Percentiles rank a stretch among this genome's conserved stretches.
These are phyloP conservation scores for Pyrochroa serraticornis DNA, from an alignment of 2,888 invertebrate genomes.

Conservation along the genomic window DNA sequence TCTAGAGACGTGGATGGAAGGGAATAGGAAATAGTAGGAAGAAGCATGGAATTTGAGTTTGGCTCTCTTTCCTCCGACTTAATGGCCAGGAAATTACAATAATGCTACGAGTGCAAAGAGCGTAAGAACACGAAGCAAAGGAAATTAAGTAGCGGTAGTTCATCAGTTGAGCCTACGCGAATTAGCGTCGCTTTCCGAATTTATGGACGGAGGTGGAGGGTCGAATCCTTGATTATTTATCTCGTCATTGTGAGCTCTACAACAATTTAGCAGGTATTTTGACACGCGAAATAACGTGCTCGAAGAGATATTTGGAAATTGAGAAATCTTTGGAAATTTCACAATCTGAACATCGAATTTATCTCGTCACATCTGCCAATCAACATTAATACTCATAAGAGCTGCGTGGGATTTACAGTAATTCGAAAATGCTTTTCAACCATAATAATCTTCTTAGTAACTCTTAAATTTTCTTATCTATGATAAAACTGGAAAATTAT, in stretches of 20 bases:
- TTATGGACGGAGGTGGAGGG: slow-evolving; percentile 4
- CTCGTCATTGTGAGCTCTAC: background rate
- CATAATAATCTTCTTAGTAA: too few relatives aligned
- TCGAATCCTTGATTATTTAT: slow-evolving; percentile 12
- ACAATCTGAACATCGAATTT: too few relatives aligned
- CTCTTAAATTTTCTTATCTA: too few relatives aligned
- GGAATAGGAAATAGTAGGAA: slow-evolving; percentile 35
- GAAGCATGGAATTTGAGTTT: slow-evolving; percentile 30
- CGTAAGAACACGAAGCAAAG: slow-evolving; percentile 42
- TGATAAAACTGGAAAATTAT: too few relatives aligned
- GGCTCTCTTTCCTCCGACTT: slow-evolving; percentile 38
- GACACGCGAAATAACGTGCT: too few relatives aligned
- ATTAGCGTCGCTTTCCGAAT: slow-evolving; percentile 14
- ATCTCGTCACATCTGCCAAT: too few relatives aligned
- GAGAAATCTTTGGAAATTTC: too few relatives aligned
- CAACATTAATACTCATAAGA: too few relatives aligned
- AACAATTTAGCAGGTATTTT: too few relatives aligned
- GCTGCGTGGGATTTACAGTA: too few relatives aligned
- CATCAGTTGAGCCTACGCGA: slow-evolving; percentile 23
- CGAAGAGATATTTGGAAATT: too few relatives aligned
- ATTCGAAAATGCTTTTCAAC: too few relatives aligned
- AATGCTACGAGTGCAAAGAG: slow-evolving; percentile 45
- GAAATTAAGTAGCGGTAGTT: slow-evolving; percentile 32
- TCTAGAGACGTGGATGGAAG: slow-evolving; percentile 13
- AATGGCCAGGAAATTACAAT: slow-evolving; percentile 49